Conservation (phyloP, 2,113 vertebrate species). For the Oreotragus oreotragus region DNA sequence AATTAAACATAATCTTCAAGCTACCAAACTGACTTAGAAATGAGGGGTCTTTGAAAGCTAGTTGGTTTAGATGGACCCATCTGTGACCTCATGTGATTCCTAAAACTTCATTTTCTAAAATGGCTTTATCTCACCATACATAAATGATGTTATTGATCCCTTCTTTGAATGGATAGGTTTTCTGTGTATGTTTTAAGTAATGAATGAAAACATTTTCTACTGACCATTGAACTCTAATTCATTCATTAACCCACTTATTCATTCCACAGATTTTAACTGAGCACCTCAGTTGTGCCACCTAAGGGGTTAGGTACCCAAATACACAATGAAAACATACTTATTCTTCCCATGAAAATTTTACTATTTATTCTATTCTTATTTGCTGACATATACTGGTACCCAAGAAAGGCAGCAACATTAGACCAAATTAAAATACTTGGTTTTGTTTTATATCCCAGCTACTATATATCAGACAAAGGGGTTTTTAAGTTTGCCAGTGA, state of each 20-base stretch:
- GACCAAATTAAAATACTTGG: neutral
- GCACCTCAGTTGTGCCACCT: neutral
- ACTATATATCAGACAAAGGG: neutral
- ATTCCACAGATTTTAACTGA: neutral
- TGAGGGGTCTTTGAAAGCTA: neutral
- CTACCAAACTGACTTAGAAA: neutral
- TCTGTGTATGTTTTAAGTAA: neutral
- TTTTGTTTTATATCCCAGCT: neutral
- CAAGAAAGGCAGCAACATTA: neutral
- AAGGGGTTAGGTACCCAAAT: neutral
- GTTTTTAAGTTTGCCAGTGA: neutral
- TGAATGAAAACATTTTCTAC: neutral
- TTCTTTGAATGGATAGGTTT: neutral
- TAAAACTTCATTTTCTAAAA: neutral
- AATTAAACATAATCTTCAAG: neutral
- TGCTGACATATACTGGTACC: neutral
- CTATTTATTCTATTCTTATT: neutral
- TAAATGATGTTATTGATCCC: neutral
- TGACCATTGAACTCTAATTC: neutral
- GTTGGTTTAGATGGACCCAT: neutral
- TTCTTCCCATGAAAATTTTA: neutral
- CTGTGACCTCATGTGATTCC: neutral
- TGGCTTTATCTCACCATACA: neutral
- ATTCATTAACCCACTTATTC: neutral
- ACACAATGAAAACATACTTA: neutral